phyloP scores from a whole-genome alignment of 2,888 invertebrate genomes.

The Lasius fuliginosus region DNA sequence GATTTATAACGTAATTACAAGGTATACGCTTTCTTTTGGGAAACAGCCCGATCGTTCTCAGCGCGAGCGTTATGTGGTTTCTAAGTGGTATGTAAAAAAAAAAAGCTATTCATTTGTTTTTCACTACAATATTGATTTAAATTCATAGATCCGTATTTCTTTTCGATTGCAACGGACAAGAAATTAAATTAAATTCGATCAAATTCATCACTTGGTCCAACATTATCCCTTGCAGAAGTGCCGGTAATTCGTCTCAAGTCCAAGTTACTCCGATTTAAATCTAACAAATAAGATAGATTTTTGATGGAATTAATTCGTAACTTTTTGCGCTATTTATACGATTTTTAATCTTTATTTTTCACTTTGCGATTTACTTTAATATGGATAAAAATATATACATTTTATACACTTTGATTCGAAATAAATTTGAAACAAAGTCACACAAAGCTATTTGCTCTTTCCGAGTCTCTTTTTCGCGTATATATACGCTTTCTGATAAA shows the following conservation, averaged over 20 bases:
- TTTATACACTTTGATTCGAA: not conserved
- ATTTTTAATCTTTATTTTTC: not conserved
- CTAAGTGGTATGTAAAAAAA: not conserved
- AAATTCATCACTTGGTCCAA: not conserved
- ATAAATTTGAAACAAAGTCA: not conserved
- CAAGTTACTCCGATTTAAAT: not conserved
- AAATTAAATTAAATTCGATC: not conserved
- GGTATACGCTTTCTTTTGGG: slow-evolving; percentile 12
- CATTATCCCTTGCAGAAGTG: not conserved
- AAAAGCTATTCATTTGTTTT: not conserved
- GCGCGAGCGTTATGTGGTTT: not conserved
- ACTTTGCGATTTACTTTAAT: not conserved
- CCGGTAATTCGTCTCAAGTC: not conserved
- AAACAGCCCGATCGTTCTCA: slow-evolving; percentile 19
- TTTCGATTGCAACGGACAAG: not conserved
- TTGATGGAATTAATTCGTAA: not conserved
- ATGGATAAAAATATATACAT: not conserved
- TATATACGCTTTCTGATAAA: not conserved
- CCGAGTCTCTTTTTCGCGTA: not conserved
- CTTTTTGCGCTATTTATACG: not conserved
- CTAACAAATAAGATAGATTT: not conserved
- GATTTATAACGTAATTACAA: slow-evolving; percentile 50
- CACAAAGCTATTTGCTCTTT: not conserved
- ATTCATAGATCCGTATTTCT: not conserved
- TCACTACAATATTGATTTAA: not conserved